Conservation (phyloP, 64 coral and sea anemone species). For the Dendronephthya gigantea region DNA sequence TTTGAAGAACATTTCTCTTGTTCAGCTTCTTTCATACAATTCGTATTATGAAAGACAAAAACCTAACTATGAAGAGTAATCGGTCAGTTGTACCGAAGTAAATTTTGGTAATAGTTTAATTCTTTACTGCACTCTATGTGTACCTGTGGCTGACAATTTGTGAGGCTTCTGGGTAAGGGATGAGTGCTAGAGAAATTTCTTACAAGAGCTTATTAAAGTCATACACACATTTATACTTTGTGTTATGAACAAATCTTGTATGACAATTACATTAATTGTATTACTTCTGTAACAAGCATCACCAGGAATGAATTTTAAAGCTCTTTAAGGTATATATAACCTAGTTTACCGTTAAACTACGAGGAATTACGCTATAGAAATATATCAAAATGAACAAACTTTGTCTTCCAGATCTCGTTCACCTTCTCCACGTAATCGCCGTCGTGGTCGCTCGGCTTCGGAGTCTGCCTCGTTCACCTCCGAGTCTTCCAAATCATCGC, state of each 20-base stretch:
- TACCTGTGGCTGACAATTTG: neutral
- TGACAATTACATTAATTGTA: neutral
- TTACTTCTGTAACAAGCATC: neutral
- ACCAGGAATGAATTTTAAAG: neutral
- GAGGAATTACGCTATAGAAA: no score
- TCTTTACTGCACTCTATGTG: neutral
- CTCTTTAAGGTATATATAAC: no score
- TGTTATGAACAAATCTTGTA: neutral
- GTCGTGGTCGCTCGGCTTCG: conserved; percentile 27
- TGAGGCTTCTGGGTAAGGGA: neutral
- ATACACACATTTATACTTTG: neutral
- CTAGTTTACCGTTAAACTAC: no score
- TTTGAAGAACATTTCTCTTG: neutral
- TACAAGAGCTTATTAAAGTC: neutral
- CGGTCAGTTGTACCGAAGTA: no score
- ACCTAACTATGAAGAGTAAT: no score
- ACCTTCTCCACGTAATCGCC: conserved; percentile 43
- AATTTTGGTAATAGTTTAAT: no score
- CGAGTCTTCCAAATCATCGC: conserved; percentile 40
- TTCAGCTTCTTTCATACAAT: neutral
- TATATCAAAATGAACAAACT: no score
- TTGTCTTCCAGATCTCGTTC: conserved; percentile 34
- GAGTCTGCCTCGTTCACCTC: conserved; percentile 46
- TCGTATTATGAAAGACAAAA: no score
- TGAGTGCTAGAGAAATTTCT: neutral